Base-by-base conservation (phyloP, 2,113 vertebrate genomes). In the Callipepla californica region DNA sequence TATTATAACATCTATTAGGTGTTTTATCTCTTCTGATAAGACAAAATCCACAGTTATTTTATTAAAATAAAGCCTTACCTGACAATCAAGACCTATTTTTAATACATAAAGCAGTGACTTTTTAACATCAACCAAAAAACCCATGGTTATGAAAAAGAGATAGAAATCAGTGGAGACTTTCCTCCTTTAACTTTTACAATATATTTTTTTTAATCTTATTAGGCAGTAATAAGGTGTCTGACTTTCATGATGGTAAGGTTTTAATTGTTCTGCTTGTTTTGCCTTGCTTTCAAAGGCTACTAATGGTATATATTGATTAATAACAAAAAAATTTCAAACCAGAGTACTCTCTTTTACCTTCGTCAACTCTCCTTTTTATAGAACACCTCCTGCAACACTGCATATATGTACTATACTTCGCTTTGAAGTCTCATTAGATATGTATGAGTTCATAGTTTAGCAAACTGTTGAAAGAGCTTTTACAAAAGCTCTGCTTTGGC, bases 371-470 rank as follows among this genome's bases (percentile, higher is more conserved):
- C 12, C 61, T 87, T 53, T 74, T 7, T 36, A 72, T 68, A 26
- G 36, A 90, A 62, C 8, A 48, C 9, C 15, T 85, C 16, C 36
- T 77, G 4, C 36, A 38, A 23, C n/a, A 42, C 21, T 22, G 51
- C 45, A 18, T 0, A 0, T 36, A 13, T 12, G 42, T 34, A 59
- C 38, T 26, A 9, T 15, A 11, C 10, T 90, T 87, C 45, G 8
- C n/a, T 94, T 81, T 91, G 62, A 80, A 80, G 59, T 55, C 75
- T 91, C 74, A 82, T 95, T 87, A 87, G 58, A 32, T 59, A 89
- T 92, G 66, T 77, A 73, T 74, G 70, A 85, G 84, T 89, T 93
- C 81, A 40, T 77, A 89, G 88, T 73, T 92, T 62, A 80, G 59
- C 53, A 94, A 85, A 88, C 42, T 61, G 63, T 72, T 85, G 72